phyloP scores from a whole-genome alignment of 2,113 vertebrate species.

The Romanogobio albipinnatus region DNA sequence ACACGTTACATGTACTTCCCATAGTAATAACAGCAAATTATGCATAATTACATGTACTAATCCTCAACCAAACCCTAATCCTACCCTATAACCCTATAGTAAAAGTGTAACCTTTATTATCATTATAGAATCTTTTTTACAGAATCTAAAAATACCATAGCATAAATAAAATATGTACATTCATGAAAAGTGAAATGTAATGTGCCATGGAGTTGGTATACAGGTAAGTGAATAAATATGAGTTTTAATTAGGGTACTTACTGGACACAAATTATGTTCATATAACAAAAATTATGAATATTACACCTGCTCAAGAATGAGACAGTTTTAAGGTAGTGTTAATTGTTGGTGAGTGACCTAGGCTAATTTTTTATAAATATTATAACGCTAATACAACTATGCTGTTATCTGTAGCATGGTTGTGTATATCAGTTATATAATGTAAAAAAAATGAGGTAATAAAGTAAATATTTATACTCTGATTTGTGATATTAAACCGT shows the following conservation, averaged over 20 bases:
- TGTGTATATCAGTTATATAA: not conserved
- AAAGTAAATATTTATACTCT: not conserved
- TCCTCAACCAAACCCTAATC: too few species aligned
- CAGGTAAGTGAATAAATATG: not conserved
- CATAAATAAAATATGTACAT: not conserved
- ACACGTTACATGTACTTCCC: too few species aligned
- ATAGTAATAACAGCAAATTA: too few species aligned
- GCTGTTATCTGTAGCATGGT: not conserved
- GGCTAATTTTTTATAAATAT: too few species aligned
- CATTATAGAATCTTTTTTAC: too few species aligned
- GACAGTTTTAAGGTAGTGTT: not conserved
- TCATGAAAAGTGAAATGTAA: not conserved
- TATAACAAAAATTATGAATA: not conserved
- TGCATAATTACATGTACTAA: too few species aligned
- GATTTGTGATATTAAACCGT: not conserved
- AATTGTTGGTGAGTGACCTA: not conserved
- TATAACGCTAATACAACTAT: too few species aligned
- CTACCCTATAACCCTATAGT: too few species aligned
- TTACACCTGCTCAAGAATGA: too few species aligned
- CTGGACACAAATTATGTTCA: not conserved
- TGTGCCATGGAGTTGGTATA: not conserved
- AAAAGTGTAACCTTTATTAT: too few species aligned
- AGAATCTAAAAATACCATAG: not conserved
- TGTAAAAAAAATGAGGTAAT: not conserved
- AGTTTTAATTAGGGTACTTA: not conserved